Evolutionary conservation across 2,113 vertebrate species (phyloP), one percentile per base, ranked within the genome.

Genomic region (Hydrochoerus hydrochaeris): DNA sequence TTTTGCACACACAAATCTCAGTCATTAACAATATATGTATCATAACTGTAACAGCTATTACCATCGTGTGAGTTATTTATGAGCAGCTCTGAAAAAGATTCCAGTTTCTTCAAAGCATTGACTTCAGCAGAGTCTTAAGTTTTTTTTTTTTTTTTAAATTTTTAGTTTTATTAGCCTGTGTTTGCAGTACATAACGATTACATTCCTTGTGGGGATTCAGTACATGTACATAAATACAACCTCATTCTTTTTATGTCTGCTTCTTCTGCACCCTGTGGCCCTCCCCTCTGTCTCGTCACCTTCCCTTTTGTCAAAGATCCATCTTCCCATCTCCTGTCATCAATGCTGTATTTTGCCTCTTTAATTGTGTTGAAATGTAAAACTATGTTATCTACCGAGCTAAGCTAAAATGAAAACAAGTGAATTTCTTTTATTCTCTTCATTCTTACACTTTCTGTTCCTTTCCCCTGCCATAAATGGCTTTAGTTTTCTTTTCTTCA

Each of bases 1-100:
- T 4, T 58, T 67, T 96, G 86, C 93, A 82, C 28, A 67, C 52
- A 46, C 9, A 82, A 52, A 24, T 93, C 95, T 80, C 46, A 78
- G 26, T 49, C 6, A 87, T 86, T 96, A 19, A 20, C 52, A 69
- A 95, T 62, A 10, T 62, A 41, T 71, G 35, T 93, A 54, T 41
- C 3, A 35, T 88, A 57, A 81, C 30, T 85, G 7, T 24, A 78
- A n/a, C 85, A 83, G 44, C 85, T 11, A 26, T 88, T 80, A 78
- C 77, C 32, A 83, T 65, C 49, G 12, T 54, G 30, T 20, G 17
- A 80, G 5, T 83, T 91, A 62, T 82, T 38, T 54, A 35, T 90
- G 58, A 75, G 44, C 44, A 49, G 80, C 16, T 41, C 73, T 87
- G 24, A 62, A 38, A 95, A 94, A 20, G 2, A 90, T 44, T 35